A percentile compares a stretch with the other conserved stretches of the same genome.
Conservation (phyloP, 64 coral and sea anemone genomes). For the Montipora capricornis region DNA sequence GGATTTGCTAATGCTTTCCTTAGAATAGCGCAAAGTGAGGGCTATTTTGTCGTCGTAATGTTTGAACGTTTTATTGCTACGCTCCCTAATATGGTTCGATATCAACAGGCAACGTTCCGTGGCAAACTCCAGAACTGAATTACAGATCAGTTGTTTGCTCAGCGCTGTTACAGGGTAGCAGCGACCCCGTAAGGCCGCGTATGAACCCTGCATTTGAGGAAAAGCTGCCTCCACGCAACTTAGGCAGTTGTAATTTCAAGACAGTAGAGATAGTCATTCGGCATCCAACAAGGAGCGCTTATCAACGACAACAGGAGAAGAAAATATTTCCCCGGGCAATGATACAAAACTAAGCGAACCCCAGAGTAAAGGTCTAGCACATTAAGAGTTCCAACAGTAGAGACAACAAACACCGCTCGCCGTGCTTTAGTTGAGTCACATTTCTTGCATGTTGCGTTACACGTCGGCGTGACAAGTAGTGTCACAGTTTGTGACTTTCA, state of each 20-base stretch:
- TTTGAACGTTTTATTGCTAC: no score
- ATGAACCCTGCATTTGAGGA: no score
- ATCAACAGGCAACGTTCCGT: no score
- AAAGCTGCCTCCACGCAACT: no score
- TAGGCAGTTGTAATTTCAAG: slow-evolving; percentile 29
- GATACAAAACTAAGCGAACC: slow-evolving; percentile 36
- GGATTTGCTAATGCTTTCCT: no score
- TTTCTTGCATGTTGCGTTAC: neutral
- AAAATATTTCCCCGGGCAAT: slow-evolving; percentile 87
- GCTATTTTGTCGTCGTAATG: no score
- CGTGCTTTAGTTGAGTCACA: neutral
- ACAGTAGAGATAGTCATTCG: slow-evolving; percentile 87
- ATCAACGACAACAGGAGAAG: slow-evolving; percentile 80
- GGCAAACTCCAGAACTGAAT: no score
- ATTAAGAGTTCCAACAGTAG: slow-evolving; percentile 82
- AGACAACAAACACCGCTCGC: slow-evolving; percentile 57
- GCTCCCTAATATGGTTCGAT: no score
- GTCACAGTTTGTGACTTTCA: neutral
- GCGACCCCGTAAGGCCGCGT: no score
- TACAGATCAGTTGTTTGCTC: no score
- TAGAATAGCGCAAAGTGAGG: no score
- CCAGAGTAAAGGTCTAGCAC: slow-evolving; percentile 63
- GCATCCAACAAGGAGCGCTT: slow-evolving; percentile 79
- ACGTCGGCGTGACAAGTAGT: neutral
- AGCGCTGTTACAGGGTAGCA: no score